Conservation (phyloP, 2,888 invertebrate genomes). For the Lycocerus yunnanus region DNA sequence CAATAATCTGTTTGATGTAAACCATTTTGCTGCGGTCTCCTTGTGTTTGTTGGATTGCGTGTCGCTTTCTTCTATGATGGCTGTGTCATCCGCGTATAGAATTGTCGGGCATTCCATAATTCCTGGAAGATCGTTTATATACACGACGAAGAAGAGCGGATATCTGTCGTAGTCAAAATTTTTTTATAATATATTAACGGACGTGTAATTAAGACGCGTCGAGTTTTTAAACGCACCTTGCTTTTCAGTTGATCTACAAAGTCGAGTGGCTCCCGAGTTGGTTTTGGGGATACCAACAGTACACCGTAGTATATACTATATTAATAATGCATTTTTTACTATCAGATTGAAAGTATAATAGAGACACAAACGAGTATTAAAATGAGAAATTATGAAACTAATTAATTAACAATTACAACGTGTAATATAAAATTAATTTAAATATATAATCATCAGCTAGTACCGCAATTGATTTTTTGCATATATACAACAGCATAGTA, state of each 20-base stretch:
- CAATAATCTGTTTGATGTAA: too few relatives aligned
- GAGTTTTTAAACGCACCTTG: not conserved
- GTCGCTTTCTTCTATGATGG: too few relatives aligned
- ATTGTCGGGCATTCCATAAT: too few relatives aligned
- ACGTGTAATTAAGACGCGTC: not conserved
- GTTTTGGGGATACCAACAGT: not conserved
- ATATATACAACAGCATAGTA: too few relatives aligned
- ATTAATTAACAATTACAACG: not conserved
- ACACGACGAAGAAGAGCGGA: too few relatives aligned
- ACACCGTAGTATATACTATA: not conserved
- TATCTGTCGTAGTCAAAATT: not conserved
- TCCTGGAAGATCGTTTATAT: too few relatives aligned
- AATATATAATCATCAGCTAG: not conserved
- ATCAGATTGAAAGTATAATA: not conserved
- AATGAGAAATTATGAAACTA: not conserved
- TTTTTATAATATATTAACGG: not conserved
- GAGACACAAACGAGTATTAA: not conserved
- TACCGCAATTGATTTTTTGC: not conserved
- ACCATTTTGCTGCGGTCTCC: too few relatives aligned
- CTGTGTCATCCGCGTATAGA: too few relatives aligned
- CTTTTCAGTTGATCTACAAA: not conserved
- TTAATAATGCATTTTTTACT: not conserved
- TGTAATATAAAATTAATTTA: not conserved
- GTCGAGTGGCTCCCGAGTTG: not conserved
- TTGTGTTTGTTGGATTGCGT: too few relatives aligned